Evolutionary conservation across 2,888 invertebrate genomes (phyloP), one percentile per base, ranked within the genome.

Genomic region (Neoitamus cyanurus): DNA sequence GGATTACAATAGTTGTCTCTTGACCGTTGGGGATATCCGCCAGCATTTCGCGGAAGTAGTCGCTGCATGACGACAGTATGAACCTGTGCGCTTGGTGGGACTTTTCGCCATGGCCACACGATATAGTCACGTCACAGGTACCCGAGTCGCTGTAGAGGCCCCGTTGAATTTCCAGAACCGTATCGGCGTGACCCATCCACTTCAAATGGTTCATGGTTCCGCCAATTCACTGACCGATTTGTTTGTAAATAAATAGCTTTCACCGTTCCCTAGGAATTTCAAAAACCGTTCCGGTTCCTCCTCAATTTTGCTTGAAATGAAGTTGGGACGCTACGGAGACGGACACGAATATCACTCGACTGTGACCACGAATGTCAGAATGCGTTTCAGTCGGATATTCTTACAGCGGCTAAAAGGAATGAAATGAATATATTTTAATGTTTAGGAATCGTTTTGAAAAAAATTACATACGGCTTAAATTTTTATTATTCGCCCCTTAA

Each of bases 141-240:
- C 88, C 88, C 37, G 87, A 87, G 87, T 90, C 90, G 68, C 88
- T 87, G 31, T 89, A 89, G 11, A 91, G 87, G 75, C 87, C 87
- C 82, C 89, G 89, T 85, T 91, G 91, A 58, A 91, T 90, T 84
- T 91, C 90, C 86, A 91, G 89, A 82, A 91, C 89, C 48, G 90
- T 90, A 83, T 89, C 88, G 85, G 90, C 88, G 87, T 91, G 91
- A 30, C 91, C 90, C 90, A 91, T 90, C 91, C 91, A 91, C 87
- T 90, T 91, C 15, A 91, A 87, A 84, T 90, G 88, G 88, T 91
- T 90, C 90, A 89, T 89, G 83, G 83, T 88, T 25, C 82, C 69
- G 30, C 37, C 36, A 6, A 80, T 37, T 82, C 36, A 15, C 37
- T 25, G 30, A 25, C 34, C 34, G 34, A 46, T 34, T 82, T 68